Evolutionary conservation across 2,113 vertebrate species (phyloP), one percentile per base, ranked within the genome.

Genomic region (Collichthys lucidus): DNA sequence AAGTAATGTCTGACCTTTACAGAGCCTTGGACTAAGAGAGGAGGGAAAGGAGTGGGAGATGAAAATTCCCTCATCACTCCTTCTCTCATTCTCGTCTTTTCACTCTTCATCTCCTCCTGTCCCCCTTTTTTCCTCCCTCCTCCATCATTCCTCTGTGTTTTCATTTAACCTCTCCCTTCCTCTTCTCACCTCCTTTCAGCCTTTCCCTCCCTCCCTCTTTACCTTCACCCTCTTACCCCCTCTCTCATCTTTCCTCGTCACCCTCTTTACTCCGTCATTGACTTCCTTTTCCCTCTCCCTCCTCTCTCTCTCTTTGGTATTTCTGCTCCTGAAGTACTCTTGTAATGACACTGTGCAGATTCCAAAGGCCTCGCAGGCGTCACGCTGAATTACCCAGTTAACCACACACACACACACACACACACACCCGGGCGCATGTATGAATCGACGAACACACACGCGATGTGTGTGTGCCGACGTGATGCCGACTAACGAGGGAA

Each of bases 311-410:
- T 22, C 63, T 55, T 22, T 29, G 29, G 64, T 69, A 52, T 20
- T 66, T 88, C 52, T 80, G 81, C 74, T 85, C 68, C 83, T 47
- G 2, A 5, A 79, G 74, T 77, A 82, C 77, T 57, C 70, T 64
- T 26, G 59, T 82, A 77, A 84, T 87, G 83, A 87, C 78, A 76
- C 44, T 42, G 55, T 67, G 74, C 83, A 86, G 42, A 75, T 64
- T 90, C 80, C 63, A 73, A 67, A 82, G 75, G 80, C 72, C 82
- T 90, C 17, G n/a, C 42, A 83, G 86, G 80, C 80, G 79, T 90
- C 89, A 91, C 56, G 67, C 84, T 70, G 80, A 91, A 91, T 88
- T 93, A 90, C 63, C 70, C 86, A 42, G 66, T 73, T 85, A 93
- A 79, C 61, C 47, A 74, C 72, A 80, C 85, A 62, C 82, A 66